A percentile compares a stretch with the other conserved stretches of the same genome.
These are phyloP conservation scores for Pandion haliaetus DNA, from an alignment of 2,113 vertebrate genomes.

Conservation along the genomic window DNA sequence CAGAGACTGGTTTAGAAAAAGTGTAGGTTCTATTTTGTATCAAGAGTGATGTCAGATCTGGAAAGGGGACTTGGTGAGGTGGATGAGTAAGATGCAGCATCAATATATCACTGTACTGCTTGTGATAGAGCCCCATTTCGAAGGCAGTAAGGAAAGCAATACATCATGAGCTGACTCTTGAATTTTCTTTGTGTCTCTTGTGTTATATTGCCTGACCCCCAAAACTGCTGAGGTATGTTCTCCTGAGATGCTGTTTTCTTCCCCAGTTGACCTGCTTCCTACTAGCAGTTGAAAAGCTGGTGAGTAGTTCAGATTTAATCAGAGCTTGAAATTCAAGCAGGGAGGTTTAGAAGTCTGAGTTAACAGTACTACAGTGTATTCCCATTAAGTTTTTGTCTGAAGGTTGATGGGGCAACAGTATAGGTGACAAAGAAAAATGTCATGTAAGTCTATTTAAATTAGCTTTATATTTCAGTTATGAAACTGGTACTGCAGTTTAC, in stretches of 20 bases:
- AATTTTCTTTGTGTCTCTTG: conserved; percentile 19
- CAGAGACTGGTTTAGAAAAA: background rate
- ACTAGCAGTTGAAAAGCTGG: background rate
- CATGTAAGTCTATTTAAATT: background rate
- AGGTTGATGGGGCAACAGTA: background rate
- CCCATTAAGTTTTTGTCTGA: background rate
- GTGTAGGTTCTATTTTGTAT: background rate
- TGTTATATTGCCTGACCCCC: conserved; percentile 50
- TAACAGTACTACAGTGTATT: background rate
- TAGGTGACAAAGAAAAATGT: background rate
- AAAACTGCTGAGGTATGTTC: conserved; percentile 29
- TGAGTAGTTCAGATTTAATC: background rate
- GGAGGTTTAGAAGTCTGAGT: background rate
- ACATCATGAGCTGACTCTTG: conserved; percentile 20
- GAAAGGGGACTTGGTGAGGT: background rate
- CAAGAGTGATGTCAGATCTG: background rate
- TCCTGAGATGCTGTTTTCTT: background rate
- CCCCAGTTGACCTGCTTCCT: background rate
- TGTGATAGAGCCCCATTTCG: background rate
- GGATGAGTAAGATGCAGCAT: background rate
- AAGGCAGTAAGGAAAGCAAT: background rate
- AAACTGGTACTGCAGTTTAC: background rate
- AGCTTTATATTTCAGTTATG: background rate
- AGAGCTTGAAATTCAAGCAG: background rate
- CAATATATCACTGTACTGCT: background rate